Base-by-base conservation (phyloP, 2,797 vertebrate genomes). In the Hippopotamyrus pictus region DNA sequence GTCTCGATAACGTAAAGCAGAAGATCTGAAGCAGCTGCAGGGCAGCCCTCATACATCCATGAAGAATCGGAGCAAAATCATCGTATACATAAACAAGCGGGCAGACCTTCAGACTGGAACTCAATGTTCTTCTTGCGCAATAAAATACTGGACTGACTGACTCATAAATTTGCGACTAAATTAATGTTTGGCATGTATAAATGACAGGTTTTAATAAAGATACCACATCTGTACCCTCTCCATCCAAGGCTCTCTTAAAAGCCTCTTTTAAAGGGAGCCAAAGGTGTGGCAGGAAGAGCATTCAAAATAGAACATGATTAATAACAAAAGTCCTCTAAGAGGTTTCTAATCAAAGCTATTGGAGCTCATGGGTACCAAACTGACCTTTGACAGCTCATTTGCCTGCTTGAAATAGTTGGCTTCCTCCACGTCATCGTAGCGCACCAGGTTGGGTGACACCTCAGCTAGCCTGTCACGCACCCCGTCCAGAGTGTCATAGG, bases 361-460 rank as follows among this genome's bases (percentile, higher is more conserved):
- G 86, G 17, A 87, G 76, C 19, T 22, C 76, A 82, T n/a, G 19
- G 41, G 19, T n/a, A n/a, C 41, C 37, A 82, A 46, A 82, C 92
- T 90, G 93, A 99, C 98, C 97, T 95, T 94, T 29, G 98, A 94
- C 6, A 99, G 96, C 89, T 99, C 98, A 85, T 94, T 97, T 87
- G 98, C 97, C 93, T 99, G 98, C 91, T 92, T 97, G 94, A 99
- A 99, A 94, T 98, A 99, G 95, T 99, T 99, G 0, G 98, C 98
- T 91, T 96, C 97, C 93, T 99, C 98, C 2, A 99, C 94, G 19
- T 99, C 97, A 90, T 99, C 96, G 0, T 99, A 99, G 22, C 98
- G 96, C 83, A 99, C 96, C 93, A 99, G 95, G 91, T 98, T 99
- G 89, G 98, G 98, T 87, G 98, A 97, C 3, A 99, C 97, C 91